Percentiles rank a stretch among this genome's conserved stretches.
Evolutionary conservation across 2,888 invertebrate species (phyloP).

Genomic region (Amblyjoppa proteus): DNA sequence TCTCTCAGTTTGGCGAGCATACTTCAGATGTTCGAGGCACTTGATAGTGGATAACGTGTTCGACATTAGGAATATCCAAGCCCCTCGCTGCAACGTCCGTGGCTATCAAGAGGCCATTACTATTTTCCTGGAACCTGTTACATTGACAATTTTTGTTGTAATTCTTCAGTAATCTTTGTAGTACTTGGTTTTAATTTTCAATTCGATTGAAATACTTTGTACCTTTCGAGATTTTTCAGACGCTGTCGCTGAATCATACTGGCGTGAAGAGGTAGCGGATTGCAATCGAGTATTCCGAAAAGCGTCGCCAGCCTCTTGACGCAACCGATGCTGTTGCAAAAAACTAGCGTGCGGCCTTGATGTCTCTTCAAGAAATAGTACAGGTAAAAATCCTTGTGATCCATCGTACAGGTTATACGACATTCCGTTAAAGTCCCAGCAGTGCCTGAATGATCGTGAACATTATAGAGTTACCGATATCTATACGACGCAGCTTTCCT

Average conservation of each 20-base stretch:
- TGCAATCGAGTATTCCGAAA: slow-evolving; percentile 89
- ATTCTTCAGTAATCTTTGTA: background rate
- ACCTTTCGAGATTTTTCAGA: slow-evolving; percentile 96
- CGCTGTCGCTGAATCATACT: slow-evolving; percentile 98
- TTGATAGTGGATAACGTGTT: slow-evolving; percentile 98
- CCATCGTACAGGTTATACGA: slow-evolving; percentile 91
- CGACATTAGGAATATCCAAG: slow-evolving; percentile 96
- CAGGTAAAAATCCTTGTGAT: slow-evolving; percentile 96
- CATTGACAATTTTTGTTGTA: background rate
- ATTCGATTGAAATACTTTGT: slow-evolving; percentile 39
- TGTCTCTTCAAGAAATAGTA: slow-evolving; percentile 95
- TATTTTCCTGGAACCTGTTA: slow-evolving; percentile 89
- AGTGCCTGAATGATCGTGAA: slow-evolving; percentile 87
- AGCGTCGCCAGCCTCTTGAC: slow-evolving; percentile 92
- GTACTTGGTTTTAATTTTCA: background rate
- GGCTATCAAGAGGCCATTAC: slow-evolving; percentile 92
- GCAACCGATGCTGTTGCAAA: slow-evolving; percentile 97
- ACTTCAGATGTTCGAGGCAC: slow-evolving; percentile 97
- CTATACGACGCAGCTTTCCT: background rate
- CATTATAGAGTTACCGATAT: slow-evolving; percentile 5
- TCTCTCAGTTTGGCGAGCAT: slow-evolving; percentile 38
- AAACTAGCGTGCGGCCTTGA: slow-evolving; percentile 96
- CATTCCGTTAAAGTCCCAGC: slow-evolving; percentile 94
- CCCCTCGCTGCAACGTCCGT: slow-evolving; percentile 99
- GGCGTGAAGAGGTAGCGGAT: slow-evolving; percentile 93